Percentiles rank a stretch among this genome's conserved stretches.
phyloP scores from a whole-genome alignment of 1,140 invertebrate genomes.

The Diachasmimorpha longicaudata region DNA sequence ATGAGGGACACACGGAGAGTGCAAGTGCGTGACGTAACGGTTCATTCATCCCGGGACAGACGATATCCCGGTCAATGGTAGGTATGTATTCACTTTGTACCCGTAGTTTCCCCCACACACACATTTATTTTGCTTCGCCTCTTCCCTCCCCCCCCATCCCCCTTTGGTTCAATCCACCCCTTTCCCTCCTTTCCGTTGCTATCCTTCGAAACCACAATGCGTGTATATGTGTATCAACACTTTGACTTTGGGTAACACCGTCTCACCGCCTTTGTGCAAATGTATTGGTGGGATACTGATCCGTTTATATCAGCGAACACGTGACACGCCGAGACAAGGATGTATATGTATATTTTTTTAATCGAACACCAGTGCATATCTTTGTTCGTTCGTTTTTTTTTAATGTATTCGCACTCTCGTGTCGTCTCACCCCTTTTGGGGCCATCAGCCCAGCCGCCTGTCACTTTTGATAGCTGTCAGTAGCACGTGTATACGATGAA shows the following conservation, averaged over 20 bases:
- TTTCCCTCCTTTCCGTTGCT: constrained; percentile 18
- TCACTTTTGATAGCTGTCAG: no score
- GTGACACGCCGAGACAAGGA: neutral
- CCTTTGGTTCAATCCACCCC: constrained; percentile 20
- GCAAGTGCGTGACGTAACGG: constrained; percentile 60
- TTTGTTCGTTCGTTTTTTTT: neutral
- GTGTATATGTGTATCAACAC: neutral
- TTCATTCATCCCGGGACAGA: constrained; percentile 60
- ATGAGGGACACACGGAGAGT: constrained; percentile 44
- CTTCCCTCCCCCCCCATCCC: constrained; percentile 32
- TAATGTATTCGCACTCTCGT: no score
- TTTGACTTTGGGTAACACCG: constrained; percentile 2
- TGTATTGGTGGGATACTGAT: neutral
- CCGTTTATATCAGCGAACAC: neutral
- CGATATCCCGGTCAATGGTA: constrained; percentile 60
- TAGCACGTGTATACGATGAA: no score
- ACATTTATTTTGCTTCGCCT: neutral
- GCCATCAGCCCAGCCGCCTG: no score
- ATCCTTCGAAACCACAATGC: constrained; percentile 1
- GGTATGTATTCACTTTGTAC: constrained; percentile 41
- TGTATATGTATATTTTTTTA: neutral
- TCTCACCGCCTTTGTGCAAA: neutral
- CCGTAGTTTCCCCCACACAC: constrained; percentile 5
- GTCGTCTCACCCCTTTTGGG: no score
- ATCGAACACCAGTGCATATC: neutral